Evolutionary conservation across 2,888 invertebrate species (phyloP).

Genomic region (Dasypogon diadema): DNA sequence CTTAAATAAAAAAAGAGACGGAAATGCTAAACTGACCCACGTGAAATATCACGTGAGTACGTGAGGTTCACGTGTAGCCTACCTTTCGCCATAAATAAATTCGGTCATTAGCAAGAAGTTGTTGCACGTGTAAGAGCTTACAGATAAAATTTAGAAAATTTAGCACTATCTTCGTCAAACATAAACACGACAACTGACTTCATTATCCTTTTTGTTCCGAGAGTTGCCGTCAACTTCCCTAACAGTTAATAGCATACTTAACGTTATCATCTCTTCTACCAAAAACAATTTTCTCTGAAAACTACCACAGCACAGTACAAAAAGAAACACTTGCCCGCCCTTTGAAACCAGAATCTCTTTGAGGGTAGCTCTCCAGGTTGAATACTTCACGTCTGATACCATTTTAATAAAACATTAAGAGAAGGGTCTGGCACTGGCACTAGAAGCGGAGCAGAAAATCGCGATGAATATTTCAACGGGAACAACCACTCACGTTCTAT

Average conservation of each 20-base stretch:
- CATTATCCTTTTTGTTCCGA: background rate
- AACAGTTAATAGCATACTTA: background rate
- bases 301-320: background rate
- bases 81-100: background rate
- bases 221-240: background rate
- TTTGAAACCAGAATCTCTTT: background rate
- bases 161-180: background rate
- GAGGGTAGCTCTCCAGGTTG: background rate
- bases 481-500: conserved; percentile 9
- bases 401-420: conserved; percentile 12
- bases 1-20: no score
- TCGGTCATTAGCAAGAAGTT: background rate
- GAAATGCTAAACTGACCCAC: no score
- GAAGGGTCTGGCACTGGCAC: background rate
- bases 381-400: conserved; percentile 3
- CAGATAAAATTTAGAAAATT: background rate
- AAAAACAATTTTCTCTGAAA: background rate
- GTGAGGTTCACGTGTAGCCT: no score
- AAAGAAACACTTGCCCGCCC: background rate
- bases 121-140: background rate
- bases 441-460: background rate
- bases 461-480: conserved; percentile 14
- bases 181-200: background rate
- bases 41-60: no score
- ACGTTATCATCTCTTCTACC: background rate